phyloP scores from a whole-genome alignment of 2,888 invertebrate genomes.

The Tetragnatha montana region DNA sequence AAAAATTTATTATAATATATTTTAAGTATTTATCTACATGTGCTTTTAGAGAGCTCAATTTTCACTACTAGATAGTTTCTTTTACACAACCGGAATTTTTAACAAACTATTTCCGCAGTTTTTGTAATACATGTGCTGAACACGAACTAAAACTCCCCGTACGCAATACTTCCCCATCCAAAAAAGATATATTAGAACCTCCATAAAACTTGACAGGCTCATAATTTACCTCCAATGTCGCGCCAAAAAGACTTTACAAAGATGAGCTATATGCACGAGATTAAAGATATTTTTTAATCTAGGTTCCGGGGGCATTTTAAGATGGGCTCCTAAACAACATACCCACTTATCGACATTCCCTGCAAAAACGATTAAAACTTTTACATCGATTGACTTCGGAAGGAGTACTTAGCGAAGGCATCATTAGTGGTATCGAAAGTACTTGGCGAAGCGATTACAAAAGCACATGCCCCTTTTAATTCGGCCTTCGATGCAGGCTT shows the following conservation, averaged over 20 bases:
- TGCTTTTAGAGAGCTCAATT: no score
- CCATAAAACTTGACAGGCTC: background rate
- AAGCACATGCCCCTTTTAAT: background rate
- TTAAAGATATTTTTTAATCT: background rate
- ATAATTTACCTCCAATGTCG: background rate
- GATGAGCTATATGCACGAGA: background rate
- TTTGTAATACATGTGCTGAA: no score
- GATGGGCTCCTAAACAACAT: background rate
- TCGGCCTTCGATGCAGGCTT: background rate
- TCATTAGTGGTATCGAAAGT: slow-evolving; percentile 38
- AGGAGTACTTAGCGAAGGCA: slow-evolving; percentile 31
- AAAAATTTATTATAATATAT: no score
- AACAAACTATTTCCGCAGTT: no score
- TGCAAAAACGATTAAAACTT: slow-evolving; percentile 13
- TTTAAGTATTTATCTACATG: no score
- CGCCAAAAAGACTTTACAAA: background rate
- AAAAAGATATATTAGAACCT: background rate
- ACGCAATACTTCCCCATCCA: no score
- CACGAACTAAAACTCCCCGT: no score
- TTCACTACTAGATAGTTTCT: no score
- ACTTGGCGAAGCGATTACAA: slow-evolving; percentile 15
- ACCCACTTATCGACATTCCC: slow-evolving; percentile 11
- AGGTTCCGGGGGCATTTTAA: background rate
- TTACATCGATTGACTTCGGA: slow-evolving; percentile 47
- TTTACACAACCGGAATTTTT: no score